Percentiles rank a stretch among this genome's conserved stretches.
Evolutionary conservation across 1,140 invertebrate genomes (phyloP).

Genomic region (Drosophila repletoides): DNA sequence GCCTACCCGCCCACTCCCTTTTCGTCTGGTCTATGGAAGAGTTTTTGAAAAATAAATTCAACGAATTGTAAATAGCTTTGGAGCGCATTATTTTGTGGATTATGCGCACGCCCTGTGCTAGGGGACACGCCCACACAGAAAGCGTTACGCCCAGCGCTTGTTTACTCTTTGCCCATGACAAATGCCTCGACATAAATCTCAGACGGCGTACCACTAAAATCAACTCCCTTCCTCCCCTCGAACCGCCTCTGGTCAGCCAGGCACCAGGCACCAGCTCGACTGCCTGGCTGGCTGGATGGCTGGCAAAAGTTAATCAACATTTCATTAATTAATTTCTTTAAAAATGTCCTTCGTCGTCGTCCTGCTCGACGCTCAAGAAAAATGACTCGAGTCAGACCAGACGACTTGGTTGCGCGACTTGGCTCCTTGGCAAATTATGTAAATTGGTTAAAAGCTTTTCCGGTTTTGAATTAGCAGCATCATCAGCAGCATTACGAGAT

Average conservation of each 20-base stretch:
- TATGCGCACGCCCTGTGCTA: conserved; percentile 60
- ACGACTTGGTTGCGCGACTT: conserved; percentile 6
- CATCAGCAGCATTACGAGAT: conserved; percentile 62
- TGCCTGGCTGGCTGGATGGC: conserved; percentile 25
- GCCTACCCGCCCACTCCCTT: background rate
- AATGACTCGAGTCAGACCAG: conserved; percentile 56
- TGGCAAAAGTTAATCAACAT: conserved; percentile 81
- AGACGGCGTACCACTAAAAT: conserved; percentile 39
- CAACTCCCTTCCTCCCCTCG: background rate
- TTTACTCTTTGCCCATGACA: conserved; percentile 77
- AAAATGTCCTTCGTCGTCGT: conserved; percentile 61
- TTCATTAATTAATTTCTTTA: conserved; percentile 82
- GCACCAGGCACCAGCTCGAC: conserved; percentile 13
- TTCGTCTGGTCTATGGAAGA: conserved; percentile 7
- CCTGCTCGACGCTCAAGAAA: conserved; percentile 46
- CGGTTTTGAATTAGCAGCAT: conserved; percentile 79
- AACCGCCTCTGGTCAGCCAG: conserved; percentile 16
- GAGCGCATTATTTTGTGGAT: conserved; percentile 77
- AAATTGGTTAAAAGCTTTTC: conserved; percentile 81
- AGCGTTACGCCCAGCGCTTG: conserved; percentile 62
- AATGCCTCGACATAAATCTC: conserved; percentile 78
- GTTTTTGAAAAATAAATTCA: conserved; percentile 67
- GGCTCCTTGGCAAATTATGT: conserved; percentile 69
- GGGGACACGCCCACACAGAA: conserved; percentile 26
- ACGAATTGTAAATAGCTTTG: conserved; percentile 78